These are phyloP conservation scores for Dugesia japonica DNA, from an alignment of 2,888 invertebrate species.

Conservation along the genomic window DNA sequence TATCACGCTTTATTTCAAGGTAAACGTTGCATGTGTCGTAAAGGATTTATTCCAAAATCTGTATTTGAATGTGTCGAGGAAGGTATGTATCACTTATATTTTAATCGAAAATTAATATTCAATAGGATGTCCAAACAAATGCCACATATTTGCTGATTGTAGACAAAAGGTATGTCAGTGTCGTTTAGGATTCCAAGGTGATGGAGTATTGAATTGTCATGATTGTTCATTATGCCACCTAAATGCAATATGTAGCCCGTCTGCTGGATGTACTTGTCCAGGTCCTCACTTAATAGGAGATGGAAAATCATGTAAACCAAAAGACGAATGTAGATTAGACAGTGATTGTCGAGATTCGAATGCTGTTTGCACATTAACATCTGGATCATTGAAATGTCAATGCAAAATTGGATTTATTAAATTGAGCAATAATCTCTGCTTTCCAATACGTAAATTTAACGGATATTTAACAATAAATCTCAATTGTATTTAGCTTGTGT, in stretches of 20 bases:
- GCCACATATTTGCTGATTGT: not conserved
- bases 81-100: no score
- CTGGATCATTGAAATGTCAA: not conserved
- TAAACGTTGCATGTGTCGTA: not conserved
- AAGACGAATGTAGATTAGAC: not conserved
- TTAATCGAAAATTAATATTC: no score
- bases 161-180: not conserved
- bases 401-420: not conserved
- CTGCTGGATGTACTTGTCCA: not conserved
- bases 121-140: not conserved
- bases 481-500: not conserved
- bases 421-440: not conserved
- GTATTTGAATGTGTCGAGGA: constrained; percentile 2
- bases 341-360: not conserved
- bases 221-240: not conserved
- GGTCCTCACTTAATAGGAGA: not conserved
- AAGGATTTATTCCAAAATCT: not conserved
- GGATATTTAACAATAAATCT: no score
- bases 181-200: not conserved
- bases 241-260: not conserved
- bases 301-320: not conserved
- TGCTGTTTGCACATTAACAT: not conserved
- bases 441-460: not conserved
- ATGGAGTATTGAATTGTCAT: constrained; percentile 3
- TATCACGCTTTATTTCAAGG: not conserved